A percentile compares a stretch with the other conserved stretches of the same genome.
phyloP scores from a whole-genome alignment of 2,797 vertebrate species.

The Phalanger gymnotis region DNA sequence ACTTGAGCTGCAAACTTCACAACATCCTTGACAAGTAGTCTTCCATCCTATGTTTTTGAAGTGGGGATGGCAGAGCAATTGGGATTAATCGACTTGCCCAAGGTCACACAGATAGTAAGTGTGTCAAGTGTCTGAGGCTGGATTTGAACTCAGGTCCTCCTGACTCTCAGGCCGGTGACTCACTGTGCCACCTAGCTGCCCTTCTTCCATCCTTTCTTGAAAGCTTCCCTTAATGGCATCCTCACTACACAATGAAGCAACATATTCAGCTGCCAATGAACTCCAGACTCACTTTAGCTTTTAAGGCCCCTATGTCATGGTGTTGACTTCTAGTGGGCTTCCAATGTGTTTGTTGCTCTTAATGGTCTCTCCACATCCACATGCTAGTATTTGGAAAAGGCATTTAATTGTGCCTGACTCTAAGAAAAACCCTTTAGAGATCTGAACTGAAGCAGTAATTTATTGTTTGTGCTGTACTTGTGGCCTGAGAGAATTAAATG shows the following conservation, averaged over 20 bases:
- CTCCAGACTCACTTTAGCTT: background rate
- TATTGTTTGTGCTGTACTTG: background rate
- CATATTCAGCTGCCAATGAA: background rate
- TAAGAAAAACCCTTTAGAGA: background rate
- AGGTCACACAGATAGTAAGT: too few species aligned
- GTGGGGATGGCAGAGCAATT: too few species aligned
- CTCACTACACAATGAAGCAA: background rate
- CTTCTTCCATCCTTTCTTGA: background rate
- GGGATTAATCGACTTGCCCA: too few species aligned
- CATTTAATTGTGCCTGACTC: background rate
- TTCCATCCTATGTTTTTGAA: too few species aligned
- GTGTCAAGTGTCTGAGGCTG: too few species aligned
- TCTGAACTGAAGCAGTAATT: background rate
- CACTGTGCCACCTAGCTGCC: too few species aligned
- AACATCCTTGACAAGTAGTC: background rate
- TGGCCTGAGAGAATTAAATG: background rate
- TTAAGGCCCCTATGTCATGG: background rate
- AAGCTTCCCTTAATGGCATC: background rate
- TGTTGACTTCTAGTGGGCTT: background rate
- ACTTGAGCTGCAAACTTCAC: background rate
- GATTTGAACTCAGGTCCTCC: too few species aligned
- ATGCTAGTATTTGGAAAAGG: background rate
- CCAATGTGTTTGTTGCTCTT: background rate
- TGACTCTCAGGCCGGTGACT: too few species aligned
- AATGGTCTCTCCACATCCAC: background rate